Evolutionary conservation across 1,140 invertebrate species (phyloP).

Genomic region (Heliconius eleuchia): DNA sequence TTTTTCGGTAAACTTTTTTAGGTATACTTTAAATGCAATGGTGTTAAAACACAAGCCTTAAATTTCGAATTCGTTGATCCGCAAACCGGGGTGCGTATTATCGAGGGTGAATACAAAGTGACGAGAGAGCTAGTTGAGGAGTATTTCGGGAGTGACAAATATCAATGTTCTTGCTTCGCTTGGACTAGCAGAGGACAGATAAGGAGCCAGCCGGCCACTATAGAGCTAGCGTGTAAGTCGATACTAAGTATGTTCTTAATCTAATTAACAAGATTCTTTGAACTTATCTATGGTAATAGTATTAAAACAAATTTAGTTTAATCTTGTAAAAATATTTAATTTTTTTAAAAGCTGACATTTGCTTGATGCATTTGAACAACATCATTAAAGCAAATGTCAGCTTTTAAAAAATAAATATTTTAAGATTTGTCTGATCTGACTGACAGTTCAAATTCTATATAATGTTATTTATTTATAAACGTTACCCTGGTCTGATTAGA

Average conservation of each 20-base stretch:
- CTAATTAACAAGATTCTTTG: conserved; percentile 16
- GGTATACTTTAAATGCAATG: conserved; percentile 91
- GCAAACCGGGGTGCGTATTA: conserved; percentile 90
- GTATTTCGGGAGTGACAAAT: conserved; percentile 92
- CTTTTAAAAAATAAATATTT: no score
- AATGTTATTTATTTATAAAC: no score
- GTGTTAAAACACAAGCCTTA: conserved; percentile 83
- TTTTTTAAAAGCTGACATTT: conserved; percentile 14
- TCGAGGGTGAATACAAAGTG: conserved; percentile 92
- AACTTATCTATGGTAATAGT: conserved; percentile 23
- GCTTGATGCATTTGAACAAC: no score
- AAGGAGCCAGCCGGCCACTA: conserved; percentile 89
- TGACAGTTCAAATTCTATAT: no score
- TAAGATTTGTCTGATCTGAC: background rate
- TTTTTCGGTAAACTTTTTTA: conserved; percentile 37
- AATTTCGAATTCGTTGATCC: conserved; percentile 87
- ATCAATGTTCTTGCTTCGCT: conserved; percentile 94
- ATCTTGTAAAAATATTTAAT: conserved; percentile 25
- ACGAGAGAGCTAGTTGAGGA: conserved; percentile 94
- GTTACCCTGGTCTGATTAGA: no score
- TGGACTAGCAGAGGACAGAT: conserved; percentile 89
- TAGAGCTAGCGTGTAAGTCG: conserved; percentile 95
- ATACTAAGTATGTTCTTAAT: conserved; percentile 21
- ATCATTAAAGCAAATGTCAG: no score
- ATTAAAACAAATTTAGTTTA: conserved; percentile 24